A percentile compares a stretch with the other conserved stretches of the same genome.
Conservation (phyloP, 2,797 vertebrate genomes). For the Acipenser oxyrinchus region DNA sequence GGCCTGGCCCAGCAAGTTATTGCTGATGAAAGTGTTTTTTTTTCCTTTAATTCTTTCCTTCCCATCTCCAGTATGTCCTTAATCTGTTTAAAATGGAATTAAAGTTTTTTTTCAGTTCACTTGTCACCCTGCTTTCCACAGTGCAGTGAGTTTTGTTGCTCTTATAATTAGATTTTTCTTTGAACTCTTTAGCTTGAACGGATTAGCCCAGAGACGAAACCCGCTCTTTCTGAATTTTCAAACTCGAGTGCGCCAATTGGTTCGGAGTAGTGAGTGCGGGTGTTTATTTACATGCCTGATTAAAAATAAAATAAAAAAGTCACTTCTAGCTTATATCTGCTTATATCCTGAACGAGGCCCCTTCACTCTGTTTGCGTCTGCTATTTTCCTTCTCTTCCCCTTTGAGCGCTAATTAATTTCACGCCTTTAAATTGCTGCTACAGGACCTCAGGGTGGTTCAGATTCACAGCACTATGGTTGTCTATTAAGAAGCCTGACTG, state of each 20-base stretch:
- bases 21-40: constrained; percentile 9
- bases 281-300: background rate
- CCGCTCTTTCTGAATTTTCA: background rate
- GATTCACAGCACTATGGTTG: no score
- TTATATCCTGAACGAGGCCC: background rate
- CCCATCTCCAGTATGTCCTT: background rate
- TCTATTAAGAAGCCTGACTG: no score
- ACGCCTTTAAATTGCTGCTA: no score
- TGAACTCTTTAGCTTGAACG: background rate
- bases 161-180: constrained; percentile 4
- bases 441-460: no score
- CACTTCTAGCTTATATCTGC: background rate
- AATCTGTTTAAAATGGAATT: constrained; percentile 1
- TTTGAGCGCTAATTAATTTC: no score
- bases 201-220: background rate
- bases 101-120: background rate
- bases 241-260: background rate
- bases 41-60: background rate
- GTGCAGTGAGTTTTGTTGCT: background rate
- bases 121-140: background rate
- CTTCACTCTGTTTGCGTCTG: no score
- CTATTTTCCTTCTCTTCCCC: no score
- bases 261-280: background rate
- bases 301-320: background rate
- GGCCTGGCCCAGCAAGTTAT: constrained; percentile 2